Percentiles rank a stretch among this genome's conserved stretches.
phyloP scores from a whole-genome alignment of 1,140 invertebrate genomes.

The Nymphalis io region DNA sequence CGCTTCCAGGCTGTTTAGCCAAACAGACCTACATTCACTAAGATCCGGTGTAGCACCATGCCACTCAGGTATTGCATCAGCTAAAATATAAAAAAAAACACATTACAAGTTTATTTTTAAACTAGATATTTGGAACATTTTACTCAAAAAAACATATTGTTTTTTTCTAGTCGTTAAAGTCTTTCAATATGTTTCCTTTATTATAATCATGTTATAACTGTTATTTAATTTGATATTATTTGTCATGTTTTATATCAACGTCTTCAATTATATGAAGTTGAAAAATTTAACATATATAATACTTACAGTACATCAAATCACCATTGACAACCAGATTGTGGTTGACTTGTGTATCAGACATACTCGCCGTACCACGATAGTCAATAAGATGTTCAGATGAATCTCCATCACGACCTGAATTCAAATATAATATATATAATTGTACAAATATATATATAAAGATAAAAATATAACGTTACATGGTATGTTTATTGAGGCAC shows the following conservation, averaged over 20 bases:
- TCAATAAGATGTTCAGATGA: conserved; percentile 69
- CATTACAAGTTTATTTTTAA: neutral
- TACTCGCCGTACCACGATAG: conserved; percentile 56
- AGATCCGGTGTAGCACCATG: conserved; percentile 90
- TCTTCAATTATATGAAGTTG: neutral
- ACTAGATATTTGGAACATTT: neutral
- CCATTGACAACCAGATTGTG: conserved; percentile 47
- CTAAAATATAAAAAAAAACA: conserved; percentile 36
- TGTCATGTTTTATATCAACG: too few relatives aligned
- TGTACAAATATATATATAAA: too few relatives aligned
- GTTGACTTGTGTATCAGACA: conserved; percentile 60
- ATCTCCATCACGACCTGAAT: conserved; percentile 70
- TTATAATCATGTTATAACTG: too few relatives aligned
- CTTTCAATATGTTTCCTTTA: too few relatives aligned
- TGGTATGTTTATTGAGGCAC: too few relatives aligned
- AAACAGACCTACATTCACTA: conserved; percentile 94
- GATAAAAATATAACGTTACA: too few relatives aligned
- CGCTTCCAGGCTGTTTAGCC: conserved; percentile 91
- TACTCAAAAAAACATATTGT: too few relatives aligned
- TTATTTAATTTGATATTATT: too few relatives aligned
- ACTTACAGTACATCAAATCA: conserved; percentile 61
- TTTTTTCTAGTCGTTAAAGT: too few relatives aligned
- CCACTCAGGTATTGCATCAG: conserved; percentile 83
- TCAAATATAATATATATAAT: neutral
- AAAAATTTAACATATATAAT: neutral